A percentile compares a stretch with the other conserved stretches of the same genome.
Conservation (phyloP, 2,797 vertebrate genomes). For the Mycteria americana region DNA sequence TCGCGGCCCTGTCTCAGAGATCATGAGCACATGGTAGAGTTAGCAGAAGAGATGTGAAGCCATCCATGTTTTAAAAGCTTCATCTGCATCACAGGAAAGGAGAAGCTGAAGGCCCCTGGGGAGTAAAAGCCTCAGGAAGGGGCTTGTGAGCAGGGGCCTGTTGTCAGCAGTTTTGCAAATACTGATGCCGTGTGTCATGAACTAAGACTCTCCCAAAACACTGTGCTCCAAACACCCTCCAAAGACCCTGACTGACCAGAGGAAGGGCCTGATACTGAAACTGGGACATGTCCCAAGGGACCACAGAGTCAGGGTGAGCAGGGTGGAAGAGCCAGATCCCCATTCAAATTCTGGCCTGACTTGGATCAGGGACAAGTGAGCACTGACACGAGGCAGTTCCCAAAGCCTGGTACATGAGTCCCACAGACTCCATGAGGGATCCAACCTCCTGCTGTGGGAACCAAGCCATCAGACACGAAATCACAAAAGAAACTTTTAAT, state of each 20-base stretch:
- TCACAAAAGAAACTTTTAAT: not conserved
- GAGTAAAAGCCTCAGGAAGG: not conserved
- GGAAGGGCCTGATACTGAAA: not conserved
- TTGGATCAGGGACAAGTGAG: not conserved
- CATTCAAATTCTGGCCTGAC: not conserved
- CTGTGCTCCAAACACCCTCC: not conserved
- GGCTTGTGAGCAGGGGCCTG: not conserved
- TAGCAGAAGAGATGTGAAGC: not conserved
- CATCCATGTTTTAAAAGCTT: not conserved
- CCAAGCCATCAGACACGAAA: not conserved
- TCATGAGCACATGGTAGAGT: not conserved
- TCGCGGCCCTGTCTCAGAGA: not conserved
- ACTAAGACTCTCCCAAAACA: not conserved
- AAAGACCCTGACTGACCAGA: not conserved
- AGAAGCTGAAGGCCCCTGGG: not conserved
- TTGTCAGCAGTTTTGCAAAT: not conserved
- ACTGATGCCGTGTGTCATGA: fast-evolving
- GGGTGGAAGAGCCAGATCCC: not conserved
- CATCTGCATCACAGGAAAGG: not conserved
- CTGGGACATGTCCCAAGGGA: not conserved
- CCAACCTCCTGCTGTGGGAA: not conserved
- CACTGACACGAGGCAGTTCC: not conserved
- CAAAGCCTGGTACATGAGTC: not conserved
- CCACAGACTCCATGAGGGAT: not conserved
- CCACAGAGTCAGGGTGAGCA: not conserved